Conservation (phyloP, 2,797 vertebrate genomes). For the Caiman crocodilus region DNA sequence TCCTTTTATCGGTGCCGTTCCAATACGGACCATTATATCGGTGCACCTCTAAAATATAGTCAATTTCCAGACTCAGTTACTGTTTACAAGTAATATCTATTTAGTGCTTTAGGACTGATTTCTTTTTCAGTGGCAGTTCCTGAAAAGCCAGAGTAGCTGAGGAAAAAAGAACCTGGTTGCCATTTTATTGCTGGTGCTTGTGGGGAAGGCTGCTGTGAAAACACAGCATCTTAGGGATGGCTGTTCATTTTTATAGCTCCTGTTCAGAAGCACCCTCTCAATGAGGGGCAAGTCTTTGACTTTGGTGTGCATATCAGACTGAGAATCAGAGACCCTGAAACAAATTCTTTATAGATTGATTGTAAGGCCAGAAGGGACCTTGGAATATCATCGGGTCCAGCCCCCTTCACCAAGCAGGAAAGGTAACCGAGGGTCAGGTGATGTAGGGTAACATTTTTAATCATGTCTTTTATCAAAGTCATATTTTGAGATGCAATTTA, state of each 20-base stretch:
- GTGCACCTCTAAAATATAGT: conserved; percentile 77
- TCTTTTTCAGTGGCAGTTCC: rapidly evolving
- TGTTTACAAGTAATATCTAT: background rate
- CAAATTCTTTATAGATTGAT: background rate
- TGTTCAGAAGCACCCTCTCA: background rate
- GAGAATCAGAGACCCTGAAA: background rate
- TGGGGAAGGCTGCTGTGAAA: background rate
- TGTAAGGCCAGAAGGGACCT: too few relatives aligned
- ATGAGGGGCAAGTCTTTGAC: background rate
- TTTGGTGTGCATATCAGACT: background rate
- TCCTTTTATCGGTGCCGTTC: too few relatives aligned
- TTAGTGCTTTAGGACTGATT: rapidly evolving
- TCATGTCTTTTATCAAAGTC: background rate
- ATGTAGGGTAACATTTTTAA: background rate
- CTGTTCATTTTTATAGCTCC: background rate
- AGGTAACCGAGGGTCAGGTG: background rate
- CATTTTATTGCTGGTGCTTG: rapidly evolving
- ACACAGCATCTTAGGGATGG: background rate
- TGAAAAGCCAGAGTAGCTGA: rapidly evolving
- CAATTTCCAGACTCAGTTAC: conserved; percentile 86
- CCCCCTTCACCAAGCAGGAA: too few relatives aligned
- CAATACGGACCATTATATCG: too few relatives aligned
- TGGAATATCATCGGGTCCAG: too few relatives aligned
- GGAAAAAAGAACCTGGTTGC: background rate
- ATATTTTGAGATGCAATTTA: background rate